Evolutionary conservation across 2,113 vertebrate species (phyloP), one percentile per base, ranked within the genome.

Genomic region (Corydoras maculifer): DNA sequence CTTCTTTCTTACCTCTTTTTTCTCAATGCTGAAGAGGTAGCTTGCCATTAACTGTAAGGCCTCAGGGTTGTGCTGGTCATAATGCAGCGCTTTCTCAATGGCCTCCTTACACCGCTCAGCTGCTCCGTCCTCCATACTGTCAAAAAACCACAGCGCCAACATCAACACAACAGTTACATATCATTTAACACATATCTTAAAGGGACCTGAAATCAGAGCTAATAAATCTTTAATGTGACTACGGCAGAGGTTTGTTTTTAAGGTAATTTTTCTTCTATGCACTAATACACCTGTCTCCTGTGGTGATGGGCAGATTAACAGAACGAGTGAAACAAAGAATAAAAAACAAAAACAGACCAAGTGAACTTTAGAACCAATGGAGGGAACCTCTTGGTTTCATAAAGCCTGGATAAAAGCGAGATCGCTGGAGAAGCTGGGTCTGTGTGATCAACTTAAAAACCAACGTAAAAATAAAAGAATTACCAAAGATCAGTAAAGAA

Each of bases 401-500:
- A 5, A 53, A 3, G 51, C 13, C 51, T 6, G 5, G 49, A 50
- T 5, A 50, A 9, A 50, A 50, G 9, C 9, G 18, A 53, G 13
- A 6, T 3, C 10, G 51, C 51, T 10, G 51, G 9, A 53, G 9
- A 60, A 1, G 4, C 2, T 53, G 15, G 15, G 29, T 30, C 29
- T 32, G 14, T 30, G 61, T 58, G 2, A 30, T 25, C 12, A 9
- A 43, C 8, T 12, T 5, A 3, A 32, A 6, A 15, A 5, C 11
- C 0, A 32, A 58, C 3, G 53, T 60, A 54, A 54, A 49, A 35
- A 8, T 65, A 29, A 18, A 49, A 43, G 8, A 13, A 31, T 80
- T 88, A 93, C 91, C 91, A 92, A 72, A 93, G 88, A 84, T 93
- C 91, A 67, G 91, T 89, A 49, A 93, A 83, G 79, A 89, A 92